Percentiles rank a stretch among this genome's conserved stretches.
Conservation (phyloP, 2,797 vertebrate species). For the Tokudaia muenninki region DNA sequence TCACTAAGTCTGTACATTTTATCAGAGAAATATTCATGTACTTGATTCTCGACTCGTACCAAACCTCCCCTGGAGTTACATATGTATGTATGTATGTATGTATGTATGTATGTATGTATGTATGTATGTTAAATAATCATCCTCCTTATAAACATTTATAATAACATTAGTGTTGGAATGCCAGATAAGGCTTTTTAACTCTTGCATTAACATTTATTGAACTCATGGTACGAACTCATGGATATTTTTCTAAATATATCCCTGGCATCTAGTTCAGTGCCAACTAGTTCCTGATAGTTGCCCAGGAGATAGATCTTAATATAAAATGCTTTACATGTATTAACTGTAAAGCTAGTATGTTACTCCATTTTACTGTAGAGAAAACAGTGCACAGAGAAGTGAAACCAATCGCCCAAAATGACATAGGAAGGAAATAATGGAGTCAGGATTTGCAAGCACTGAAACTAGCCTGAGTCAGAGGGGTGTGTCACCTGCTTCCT, state of each 20-base stretch:
- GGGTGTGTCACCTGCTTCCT: background rate
- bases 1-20: constrained; percentile 38
- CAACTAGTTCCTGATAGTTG: background rate
- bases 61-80: background rate
- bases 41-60: background rate
- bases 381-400: constrained; percentile 25
- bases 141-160: constrained; percentile 23
- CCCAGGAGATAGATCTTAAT: background rate
- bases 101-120: background rate
- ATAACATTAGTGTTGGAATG: background rate
- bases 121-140: background rate
- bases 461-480: constrained; percentile 21
- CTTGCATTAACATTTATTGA: background rate
- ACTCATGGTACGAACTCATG: background rate
- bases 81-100: background rate
- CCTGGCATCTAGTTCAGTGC: background rate
- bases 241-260: background rate
- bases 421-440: constrained; percentile 19
- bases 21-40: constrained; percentile 30
- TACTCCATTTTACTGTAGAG: background rate
- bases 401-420: constrained; percentile 27
- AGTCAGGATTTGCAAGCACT: constrained; percentile 36
- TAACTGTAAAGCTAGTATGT: background rate
- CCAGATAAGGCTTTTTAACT: constrained; percentile 12
- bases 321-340: constrained; percentile 4